These are phyloP conservation scores for Chrysomallon squamiferum DNA, from an alignment of 1,140 invertebrate genomes.

Conservation along the genomic window DNA sequence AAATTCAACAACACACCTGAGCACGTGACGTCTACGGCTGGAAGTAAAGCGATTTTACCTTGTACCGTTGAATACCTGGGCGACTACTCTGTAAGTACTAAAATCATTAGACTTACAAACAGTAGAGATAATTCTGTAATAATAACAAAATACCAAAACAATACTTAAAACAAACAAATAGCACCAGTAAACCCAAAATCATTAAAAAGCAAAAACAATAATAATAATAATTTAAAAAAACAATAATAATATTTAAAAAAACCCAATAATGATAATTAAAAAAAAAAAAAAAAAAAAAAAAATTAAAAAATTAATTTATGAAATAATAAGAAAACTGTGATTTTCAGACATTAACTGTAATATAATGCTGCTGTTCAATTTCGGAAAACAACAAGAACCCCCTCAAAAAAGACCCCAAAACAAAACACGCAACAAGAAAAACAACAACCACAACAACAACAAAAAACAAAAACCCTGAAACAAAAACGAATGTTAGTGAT, in stretches of 20 bases:
- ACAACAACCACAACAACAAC: no score
- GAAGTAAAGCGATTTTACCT: constrained; percentile 85
- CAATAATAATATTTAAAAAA: background rate
- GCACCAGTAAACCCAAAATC: background rate
- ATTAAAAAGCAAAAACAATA: no score
- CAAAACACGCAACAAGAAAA: no score
- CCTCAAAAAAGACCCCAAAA: no score
- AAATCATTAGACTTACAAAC: background rate
- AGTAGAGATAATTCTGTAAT: background rate
- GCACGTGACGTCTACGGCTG: constrained; percentile 87
- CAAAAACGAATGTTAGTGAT: no score
- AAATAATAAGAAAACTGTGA: no score
- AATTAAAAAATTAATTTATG: no score
- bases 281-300: background rate
- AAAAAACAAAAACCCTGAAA: no score
- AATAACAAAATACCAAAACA: no score
- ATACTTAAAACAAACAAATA: background rate
- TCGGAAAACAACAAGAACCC: no score
- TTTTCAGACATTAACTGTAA: no score
- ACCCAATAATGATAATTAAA: background rate
- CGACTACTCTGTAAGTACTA: constrained; percentile 77
- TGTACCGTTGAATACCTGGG: constrained; percentile 91
- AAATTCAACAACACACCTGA: constrained; percentile 27
- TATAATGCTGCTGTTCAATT: no score
- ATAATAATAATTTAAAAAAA: background rate